Evolutionary conservation across 2,113 vertebrate species (phyloP).

Genomic region (Tautogolabrus adspersus): DNA sequence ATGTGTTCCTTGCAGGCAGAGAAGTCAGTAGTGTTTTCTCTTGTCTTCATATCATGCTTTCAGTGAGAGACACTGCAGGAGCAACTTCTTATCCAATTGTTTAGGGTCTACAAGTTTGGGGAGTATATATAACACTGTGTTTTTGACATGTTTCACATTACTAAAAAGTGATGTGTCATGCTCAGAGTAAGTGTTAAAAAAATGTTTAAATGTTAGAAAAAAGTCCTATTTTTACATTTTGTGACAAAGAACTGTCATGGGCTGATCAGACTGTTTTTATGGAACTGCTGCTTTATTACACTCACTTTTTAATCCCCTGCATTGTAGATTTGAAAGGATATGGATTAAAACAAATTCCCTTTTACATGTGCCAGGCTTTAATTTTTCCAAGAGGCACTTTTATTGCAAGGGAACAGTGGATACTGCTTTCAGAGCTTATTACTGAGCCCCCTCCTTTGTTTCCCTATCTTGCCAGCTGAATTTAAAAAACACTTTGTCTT

Average conservation of each 20-base stretch:
- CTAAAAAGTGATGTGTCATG: not conserved
- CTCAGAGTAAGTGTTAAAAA: too few relatives aligned
- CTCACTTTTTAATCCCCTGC: conserved; percentile 45
- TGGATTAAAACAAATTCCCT: conserved; percentile 56
- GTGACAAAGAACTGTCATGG: not conserved
- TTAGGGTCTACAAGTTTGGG: not conserved
- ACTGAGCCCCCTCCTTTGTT: conserved; percentile 38
- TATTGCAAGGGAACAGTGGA: conserved; percentile 42
- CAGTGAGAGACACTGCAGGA: not conserved
- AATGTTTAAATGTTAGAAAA: not conserved
- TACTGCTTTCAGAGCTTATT: conserved; percentile 42
- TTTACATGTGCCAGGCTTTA: conserved; percentile 43
- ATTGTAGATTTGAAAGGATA: conserved; percentile 32
- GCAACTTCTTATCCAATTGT: not conserved
- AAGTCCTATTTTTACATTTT: too few relatives aligned
- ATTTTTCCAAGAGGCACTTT: conserved; percentile 53
- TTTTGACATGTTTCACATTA: not conserved
- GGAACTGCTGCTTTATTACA: conserved; percentile 18
- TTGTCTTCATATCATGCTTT: not conserved
- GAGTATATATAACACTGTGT: not conserved
- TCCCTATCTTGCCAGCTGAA: conserved; percentile 33
- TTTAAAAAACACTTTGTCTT: conserved; percentile 44
- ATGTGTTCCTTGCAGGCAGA: not conserved
- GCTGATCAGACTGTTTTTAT: conserved; percentile 21
- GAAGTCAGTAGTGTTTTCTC: not conserved